phyloP scores from a whole-genome alignment of 2,888 invertebrate species.

The Chrysotoxum bicinctum region DNA sequence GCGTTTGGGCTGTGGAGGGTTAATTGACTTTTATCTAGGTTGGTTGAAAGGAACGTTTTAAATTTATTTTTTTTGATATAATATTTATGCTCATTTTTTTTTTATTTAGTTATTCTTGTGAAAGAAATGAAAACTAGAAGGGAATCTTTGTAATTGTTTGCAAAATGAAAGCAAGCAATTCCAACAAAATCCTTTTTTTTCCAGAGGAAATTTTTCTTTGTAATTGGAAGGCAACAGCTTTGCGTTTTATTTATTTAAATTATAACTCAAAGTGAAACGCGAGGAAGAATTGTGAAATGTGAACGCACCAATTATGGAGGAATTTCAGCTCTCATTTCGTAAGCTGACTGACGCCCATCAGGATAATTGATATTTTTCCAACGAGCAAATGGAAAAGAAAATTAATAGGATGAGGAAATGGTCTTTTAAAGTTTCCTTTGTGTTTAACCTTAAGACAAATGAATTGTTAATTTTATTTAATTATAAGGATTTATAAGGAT shows the following conservation, averaged over 20 bases:
- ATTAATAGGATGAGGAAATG: not conserved
- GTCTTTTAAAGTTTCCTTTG: not conserved
- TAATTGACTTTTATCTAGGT: slow-evolving; percentile 66
- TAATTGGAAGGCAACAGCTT: not conserved
- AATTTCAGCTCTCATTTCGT: not conserved
- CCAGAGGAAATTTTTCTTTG: not conserved
- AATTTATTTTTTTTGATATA: not conserved
- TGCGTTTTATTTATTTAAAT: not conserved
- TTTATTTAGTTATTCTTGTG: not conserved
- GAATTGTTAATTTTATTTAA: not conserved
- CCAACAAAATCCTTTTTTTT: slow-evolving; percentile 22
- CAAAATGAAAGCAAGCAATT: slow-evolving; percentile 48
- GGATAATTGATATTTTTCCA: slow-evolving; percentile 21
- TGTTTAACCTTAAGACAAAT: not conserved
- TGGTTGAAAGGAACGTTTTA: slow-evolving; percentile 25
- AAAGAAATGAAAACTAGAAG: not conserved
- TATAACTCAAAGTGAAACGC: not conserved
- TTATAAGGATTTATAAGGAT: not conserved
- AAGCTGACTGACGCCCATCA: slow-evolving; percentile 11
- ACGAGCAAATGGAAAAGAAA: not conserved
- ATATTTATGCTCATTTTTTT: not conserved
- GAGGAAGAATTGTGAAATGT: not conserved
- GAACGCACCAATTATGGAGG: slow-evolving; percentile 9
- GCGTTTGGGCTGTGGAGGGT: slow-evolving; percentile 24
- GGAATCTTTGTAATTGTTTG: slow-evolving; percentile 46